These are phyloP conservation scores for Alcedo atthis DNA, from an alignment of 2,797 vertebrate genomes.

Conservation along the genomic window DNA sequence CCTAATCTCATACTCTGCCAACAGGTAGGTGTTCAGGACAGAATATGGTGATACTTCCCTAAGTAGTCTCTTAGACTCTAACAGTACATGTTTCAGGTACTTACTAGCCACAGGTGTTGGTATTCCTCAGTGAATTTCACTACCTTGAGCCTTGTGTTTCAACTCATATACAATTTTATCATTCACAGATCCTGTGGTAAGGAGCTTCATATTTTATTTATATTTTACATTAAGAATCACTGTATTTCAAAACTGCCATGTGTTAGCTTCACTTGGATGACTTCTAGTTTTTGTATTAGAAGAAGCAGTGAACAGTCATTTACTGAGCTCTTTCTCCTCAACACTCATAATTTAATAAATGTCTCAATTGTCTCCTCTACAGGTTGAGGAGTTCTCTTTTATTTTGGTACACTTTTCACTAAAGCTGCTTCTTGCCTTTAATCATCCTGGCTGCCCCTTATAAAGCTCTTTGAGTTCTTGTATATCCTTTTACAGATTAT, in stretches of 20 bases:
- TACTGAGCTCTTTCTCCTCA: neutral
- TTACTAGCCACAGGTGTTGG: slow-evolving; percentile 15
- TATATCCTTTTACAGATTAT: neutral
- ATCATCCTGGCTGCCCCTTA: neutral
- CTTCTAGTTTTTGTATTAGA: neutral
- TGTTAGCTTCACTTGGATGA: slow-evolving; percentile 1
- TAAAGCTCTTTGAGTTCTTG: neutral
- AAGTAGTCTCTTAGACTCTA: neutral
- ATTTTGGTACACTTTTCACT: slow-evolving; percentile 11
- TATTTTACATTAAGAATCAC: neutral
- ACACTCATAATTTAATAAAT: slow-evolving; percentile 12
- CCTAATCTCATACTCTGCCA: neutral
- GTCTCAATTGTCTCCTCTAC: neutral
- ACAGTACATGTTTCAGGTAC: neutral
- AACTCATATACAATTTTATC: neutral
- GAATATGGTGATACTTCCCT: neutral
- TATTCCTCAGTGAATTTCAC: slow-evolving; percentile 8
- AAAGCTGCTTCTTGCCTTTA: slow-evolving; percentile 8
- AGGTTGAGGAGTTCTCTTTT: neutral
- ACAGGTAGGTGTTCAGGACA: neutral
- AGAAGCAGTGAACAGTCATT: neutral
- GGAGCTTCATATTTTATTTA: slow-evolving; percentile 31
- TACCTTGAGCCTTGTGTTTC: slow-evolving; percentile 13
- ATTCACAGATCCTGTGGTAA: slow-evolving; percentile 19
- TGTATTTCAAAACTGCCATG: neutral